Evolutionary conservation across 2,113 vertebrate genomes (phyloP).

Genomic region (Dromas ardeola): DNA sequence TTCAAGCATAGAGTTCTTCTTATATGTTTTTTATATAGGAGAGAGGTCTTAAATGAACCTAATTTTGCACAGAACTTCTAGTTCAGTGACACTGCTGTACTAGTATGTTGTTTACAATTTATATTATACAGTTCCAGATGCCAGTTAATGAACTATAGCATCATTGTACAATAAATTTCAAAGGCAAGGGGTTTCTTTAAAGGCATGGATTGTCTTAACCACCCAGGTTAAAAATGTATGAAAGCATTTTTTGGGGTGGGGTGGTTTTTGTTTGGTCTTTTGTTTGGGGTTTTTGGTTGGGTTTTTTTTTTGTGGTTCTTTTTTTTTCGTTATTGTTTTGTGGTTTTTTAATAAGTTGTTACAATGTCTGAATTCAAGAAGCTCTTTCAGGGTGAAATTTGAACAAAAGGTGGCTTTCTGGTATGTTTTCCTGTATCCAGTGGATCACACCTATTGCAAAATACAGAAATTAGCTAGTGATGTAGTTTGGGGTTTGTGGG

Average conservation of each 20-base stretch:
- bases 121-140: background rate
- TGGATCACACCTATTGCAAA: background rate
- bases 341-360: background rate
- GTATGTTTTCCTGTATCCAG: accelerated
- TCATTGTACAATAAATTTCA: background rate
- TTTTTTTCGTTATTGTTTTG: background rate
- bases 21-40: background rate
- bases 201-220: background rate
- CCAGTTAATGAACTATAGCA: background rate
- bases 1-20: background rate
- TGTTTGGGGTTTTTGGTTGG: no score
- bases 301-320: background rate
- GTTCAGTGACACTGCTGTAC: background rate
- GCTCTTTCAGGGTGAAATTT: background rate
- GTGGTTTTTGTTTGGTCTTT: background rate
- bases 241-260: background rate
- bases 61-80: background rate
- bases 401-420: background rate
- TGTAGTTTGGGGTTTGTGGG: background rate
- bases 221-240: background rate
- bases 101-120: background rate
- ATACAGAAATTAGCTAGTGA: background rate
- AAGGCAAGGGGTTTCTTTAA: background rate
- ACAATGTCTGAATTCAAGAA: background rate
- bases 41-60: background rate